Conservation (phyloP, 2,113 vertebrate species). For the Cygnus buccinator region DNA sequence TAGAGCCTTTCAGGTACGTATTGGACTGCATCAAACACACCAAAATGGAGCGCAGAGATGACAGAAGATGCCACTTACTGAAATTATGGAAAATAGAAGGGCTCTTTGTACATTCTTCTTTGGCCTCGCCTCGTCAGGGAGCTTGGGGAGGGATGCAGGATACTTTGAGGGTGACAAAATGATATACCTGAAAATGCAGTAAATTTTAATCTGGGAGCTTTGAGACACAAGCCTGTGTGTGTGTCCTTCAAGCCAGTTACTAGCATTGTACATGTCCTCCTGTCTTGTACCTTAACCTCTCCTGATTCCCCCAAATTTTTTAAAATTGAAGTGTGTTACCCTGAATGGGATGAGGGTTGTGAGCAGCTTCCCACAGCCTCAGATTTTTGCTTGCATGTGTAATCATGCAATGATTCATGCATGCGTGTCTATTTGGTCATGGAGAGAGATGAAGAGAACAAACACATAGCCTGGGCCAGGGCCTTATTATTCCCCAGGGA, state of each 20-base stretch:
- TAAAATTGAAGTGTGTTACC: neutral
- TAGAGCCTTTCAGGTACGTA: neutral
- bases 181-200: accelerated
- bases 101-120: neutral
- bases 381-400: neutral
- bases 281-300: neutral
- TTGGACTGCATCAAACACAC: neutral
- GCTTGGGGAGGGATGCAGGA: neutral
- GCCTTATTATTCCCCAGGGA: neutral
- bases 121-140: neutral
- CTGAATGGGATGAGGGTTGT: neutral
- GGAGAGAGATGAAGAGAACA: neutral
- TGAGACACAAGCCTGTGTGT: neutral
- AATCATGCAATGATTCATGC: too few species aligned
- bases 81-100: neutral
- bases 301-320: neutral
- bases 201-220: neutral
- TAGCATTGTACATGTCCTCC: neutral
- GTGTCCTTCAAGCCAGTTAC: neutral
- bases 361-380: neutral
- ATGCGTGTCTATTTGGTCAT: neutral
- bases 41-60: neutral
- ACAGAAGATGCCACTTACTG: neutral
- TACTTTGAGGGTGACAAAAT: neutral
- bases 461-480: neutral